These are phyloP conservation scores for Gastrophryne carolinensis DNA, from an alignment of 2,797 vertebrate genomes.

Conservation along the genomic window DNA sequence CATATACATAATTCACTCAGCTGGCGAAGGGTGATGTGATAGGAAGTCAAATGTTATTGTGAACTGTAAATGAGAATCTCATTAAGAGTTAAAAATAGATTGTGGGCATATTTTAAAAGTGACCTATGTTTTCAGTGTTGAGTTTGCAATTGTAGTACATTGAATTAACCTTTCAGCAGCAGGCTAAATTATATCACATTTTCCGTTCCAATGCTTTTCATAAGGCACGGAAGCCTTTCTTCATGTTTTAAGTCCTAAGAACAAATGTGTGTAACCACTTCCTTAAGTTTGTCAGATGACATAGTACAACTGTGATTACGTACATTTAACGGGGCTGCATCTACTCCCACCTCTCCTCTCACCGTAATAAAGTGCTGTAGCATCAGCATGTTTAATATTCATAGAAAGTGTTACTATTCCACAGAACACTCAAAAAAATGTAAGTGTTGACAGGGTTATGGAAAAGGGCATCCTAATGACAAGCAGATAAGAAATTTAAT, in stretches of 20 bases:
- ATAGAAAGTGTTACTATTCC: constrained; percentile 39
- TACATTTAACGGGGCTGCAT: constrained; percentile 18
- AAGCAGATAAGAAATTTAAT: constrained; percentile 18
- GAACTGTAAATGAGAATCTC: constrained; percentile 51
- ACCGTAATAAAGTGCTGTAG: constrained; percentile 43
- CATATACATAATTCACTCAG: constrained; percentile 45
- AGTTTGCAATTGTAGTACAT: constrained; percentile 46
- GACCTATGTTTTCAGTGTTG: constrained; percentile 42
- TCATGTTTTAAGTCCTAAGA: constrained; percentile 40
- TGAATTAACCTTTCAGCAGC: constrained; percentile 48
- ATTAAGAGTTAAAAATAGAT: constrained; percentile 50
- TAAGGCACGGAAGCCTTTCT: constrained; percentile 14
- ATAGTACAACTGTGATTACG: neutral
- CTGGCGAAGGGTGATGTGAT: constrained; percentile 28
- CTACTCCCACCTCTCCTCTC: constrained; percentile 36
- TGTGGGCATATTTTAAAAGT: constrained; percentile 43
- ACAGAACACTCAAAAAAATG: constrained; percentile 34
- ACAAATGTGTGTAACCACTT: constrained; percentile 35
- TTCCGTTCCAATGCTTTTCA: constrained; percentile 41
- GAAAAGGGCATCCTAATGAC: constrained; percentile 24
- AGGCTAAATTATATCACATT: constrained; percentile 45
- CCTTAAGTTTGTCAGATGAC: constrained; percentile 25
- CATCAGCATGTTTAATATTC: constrained; percentile 46
- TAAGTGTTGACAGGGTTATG: neutral
- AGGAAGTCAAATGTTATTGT: constrained; percentile 50